phyloP scores from a whole-genome alignment of 2,888 invertebrate species.

The Cantharis rustica region DNA sequence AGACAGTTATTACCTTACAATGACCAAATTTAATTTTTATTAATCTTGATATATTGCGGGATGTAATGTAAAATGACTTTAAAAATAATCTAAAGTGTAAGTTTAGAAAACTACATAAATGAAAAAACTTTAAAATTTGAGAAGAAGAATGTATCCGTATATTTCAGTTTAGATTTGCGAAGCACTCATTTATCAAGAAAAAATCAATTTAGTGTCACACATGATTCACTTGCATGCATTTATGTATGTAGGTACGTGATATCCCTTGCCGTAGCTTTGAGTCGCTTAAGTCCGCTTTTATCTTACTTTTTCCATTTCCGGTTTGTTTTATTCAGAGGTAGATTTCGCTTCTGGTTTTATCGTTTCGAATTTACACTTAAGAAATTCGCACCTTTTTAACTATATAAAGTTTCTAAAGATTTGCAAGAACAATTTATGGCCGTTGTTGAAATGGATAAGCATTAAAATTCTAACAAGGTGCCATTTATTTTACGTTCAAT shows the following conservation, averaged over 20 bases:
- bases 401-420: conserved; percentile 29
- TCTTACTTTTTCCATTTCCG: conserved; percentile 50
- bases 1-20: too few relatives aligned
- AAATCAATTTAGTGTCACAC: conserved; percentile 44
- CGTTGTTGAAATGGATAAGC: conserved; percentile 18
- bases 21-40: too few relatives aligned
- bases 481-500: conserved; percentile 6
- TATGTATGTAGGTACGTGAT: conserved; percentile 40
- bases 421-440: conserved; percentile 28
- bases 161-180: background rate
- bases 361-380: conserved; percentile 34
- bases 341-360: conserved; percentile 34
- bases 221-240: conserved; percentile 47
- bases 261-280: conserved; percentile 38
- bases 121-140: background rate
- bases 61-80: background rate
- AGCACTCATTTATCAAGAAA: conserved; percentile 1
- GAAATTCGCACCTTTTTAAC: conserved; percentile 34
- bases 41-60: too few relatives aligned
- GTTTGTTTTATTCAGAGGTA: conserved; percentile 49
- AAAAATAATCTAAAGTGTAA: background rate
- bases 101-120: background rate
- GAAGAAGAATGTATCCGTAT: background rate
- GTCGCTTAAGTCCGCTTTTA: conserved; percentile 46
- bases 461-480: conserved; percentile 16